Evolutionary conservation across 2,888 invertebrate genomes (phyloP).

Genomic region (Nematopogon swammerdamellus): DNA sequence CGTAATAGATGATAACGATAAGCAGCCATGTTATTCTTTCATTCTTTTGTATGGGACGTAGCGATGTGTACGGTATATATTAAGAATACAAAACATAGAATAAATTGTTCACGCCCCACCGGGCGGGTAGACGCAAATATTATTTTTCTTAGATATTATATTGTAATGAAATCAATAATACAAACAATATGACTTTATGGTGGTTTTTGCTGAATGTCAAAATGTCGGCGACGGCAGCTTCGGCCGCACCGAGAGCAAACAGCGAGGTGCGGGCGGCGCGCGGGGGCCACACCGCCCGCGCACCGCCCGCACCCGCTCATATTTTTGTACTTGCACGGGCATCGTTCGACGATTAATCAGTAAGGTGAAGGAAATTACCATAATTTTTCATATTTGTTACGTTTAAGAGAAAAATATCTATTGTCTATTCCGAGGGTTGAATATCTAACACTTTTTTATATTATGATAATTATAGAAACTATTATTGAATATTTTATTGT

Average conservation of each 20-base stretch:
- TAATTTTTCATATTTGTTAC: slow-evolving; percentile 39
- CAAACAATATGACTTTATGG: slow-evolving; percentile 26
- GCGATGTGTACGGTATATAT: slow-evolving; percentile 35
- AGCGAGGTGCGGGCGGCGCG: neutral
- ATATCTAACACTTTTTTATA: slow-evolving; percentile 58
- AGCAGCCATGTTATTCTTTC: slow-evolving; percentile 12
- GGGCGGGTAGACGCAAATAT: slow-evolving; percentile 51
- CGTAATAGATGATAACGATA: neutral
- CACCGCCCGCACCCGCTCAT: too few relatives aligned
- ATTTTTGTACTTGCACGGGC: too few relatives aligned
- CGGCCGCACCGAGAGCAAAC: too few relatives aligned
- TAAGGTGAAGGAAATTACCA: neutral
- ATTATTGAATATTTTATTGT: slow-evolving; percentile 47
- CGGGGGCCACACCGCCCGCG: slow-evolving; percentile 8
- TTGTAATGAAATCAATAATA: slow-evolving; percentile 47
- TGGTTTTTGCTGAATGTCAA: neutral
- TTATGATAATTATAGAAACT: slow-evolving; percentile 61
- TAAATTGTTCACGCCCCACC: slow-evolving; percentile 45
- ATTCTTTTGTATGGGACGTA: slow-evolving; percentile 26
- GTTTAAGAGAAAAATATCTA: slow-evolving; percentile 56
- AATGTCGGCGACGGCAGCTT: too few relatives aligned
- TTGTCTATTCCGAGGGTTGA: slow-evolving; percentile 57
- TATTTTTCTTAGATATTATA: slow-evolving; percentile 58
- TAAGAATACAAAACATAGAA: slow-evolving; percentile 49
- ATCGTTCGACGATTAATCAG: too few relatives aligned